Evolutionary conservation across 2,797 vertebrate species (phyloP), one percentile per base, ranked within the genome.

Genomic region (Agapornis canus): DNA sequence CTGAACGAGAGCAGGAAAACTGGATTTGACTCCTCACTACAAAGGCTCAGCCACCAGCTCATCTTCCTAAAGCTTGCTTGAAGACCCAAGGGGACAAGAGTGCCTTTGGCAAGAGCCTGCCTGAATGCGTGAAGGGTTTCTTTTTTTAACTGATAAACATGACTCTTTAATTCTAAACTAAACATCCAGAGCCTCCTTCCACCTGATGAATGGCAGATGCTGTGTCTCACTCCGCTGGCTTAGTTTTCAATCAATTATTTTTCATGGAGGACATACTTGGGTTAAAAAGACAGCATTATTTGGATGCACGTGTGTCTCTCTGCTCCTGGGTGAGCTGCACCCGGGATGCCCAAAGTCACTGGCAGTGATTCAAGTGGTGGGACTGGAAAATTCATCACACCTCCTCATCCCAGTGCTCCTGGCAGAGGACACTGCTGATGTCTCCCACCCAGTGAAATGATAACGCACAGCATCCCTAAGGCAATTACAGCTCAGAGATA

Each of bases 181-280:
- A 84, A 75, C 16, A 92, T 5, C 72, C n/a, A 0, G 27, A 31
- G 18, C 48, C 32, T 60, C 21, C 42, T 82, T 56, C 47, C n/a
- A 72, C 61, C 49, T 73, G 47, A n/a, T 4, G 39, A 61, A 42
- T 26, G 48, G 45, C 43, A 78, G 35, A 11, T 40, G 40, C 57
- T 48, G 21, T 0, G 0, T 32, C 40, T 49, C 32, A 59, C 35
- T 63, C 22, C 1, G 1, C 49, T 42, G 54, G 27, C 45, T 42
- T 39, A 47, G n/a, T 65, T 80, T 72, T 54, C 9, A 13, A 29
- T 22, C 22, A n/a, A 52, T 10, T 42, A 39, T 57, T 65, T 54
- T 25, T 72, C n/a, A 51, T 0, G 0, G 54, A 71, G 49, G 54
- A 39, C 10, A 8, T 5, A 9, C 5, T 22, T 31, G 21, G 22